These are phyloP conservation scores for Rhabdomys pumilio DNA, from an alignment of 2,797 vertebrate species.

Conservation along the genomic window DNA sequence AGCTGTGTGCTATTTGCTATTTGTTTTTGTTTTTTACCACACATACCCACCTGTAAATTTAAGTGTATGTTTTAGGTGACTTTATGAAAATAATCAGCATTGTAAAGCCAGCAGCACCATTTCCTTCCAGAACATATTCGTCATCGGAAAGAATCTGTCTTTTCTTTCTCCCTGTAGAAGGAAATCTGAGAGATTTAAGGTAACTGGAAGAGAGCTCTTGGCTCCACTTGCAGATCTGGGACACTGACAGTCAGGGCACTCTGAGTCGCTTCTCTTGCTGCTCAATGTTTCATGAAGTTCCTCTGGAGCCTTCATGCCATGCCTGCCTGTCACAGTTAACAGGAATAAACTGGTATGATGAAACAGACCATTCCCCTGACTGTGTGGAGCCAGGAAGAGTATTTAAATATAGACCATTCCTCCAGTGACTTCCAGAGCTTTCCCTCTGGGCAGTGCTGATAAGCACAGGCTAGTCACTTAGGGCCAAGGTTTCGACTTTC, in stretches of 20 bases:
- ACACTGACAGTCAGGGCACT: not conserved
- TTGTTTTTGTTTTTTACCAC: not conserved
- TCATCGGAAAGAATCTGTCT: not conserved
- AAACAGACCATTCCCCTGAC: not conserved
- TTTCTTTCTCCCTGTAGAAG: no score
- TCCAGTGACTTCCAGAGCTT: not conserved
- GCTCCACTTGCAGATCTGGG: not conserved
- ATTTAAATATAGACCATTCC: not conserved
- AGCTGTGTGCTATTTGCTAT: not conserved
- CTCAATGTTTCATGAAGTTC: not conserved
- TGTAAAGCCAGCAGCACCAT: not conserved
- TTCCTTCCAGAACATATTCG: not conserved
- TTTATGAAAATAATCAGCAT: not conserved
- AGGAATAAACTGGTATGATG: not conserved
- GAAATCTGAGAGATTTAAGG: not conserved
- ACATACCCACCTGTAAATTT: not conserved
- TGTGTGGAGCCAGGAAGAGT: not conserved
- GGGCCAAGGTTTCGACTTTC: not conserved
- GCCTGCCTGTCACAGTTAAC: not conserved
- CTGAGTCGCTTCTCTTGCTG: not conserved
- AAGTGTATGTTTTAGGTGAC: not conserved
- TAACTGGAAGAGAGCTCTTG: not conserved
- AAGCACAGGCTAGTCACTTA: not conserved
- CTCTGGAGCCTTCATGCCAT: not conserved
- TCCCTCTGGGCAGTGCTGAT: constrained; percentile 5